Evolutionary conservation across 2,113 vertebrate species (phyloP).

Genomic region (Passer domesticus): DNA sequence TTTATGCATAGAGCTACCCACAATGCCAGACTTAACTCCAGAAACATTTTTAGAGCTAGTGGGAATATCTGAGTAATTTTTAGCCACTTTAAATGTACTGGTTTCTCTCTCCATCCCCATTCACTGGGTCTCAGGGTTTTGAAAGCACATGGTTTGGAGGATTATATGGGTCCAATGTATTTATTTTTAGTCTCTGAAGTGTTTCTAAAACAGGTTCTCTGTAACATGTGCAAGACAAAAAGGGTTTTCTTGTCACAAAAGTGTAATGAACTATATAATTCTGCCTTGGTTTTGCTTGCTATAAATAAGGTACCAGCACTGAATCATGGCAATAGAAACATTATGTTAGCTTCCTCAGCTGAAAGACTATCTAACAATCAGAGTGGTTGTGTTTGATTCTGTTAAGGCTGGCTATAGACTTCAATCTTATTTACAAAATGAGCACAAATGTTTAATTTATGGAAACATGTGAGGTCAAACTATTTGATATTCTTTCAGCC

Average conservation of each 20-base stretch:
- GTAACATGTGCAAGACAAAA: slow-evolving; percentile 35
- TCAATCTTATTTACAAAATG: not conserved
- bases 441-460: not conserved
- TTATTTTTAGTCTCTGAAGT: slow-evolving; percentile 26
- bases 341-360: not conserved
- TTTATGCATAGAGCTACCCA: not conserved
- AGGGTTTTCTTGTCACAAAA: not conserved
- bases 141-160: not conserved
- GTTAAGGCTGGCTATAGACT: not conserved
- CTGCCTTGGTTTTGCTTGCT: slow-evolving; percentile 5
- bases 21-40: not conserved
- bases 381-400: not conserved
- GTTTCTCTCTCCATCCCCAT: not conserved
- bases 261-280: not conserved
- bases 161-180: not conserved
- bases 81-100: not conserved
- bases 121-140: not conserved
- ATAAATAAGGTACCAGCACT: not conserved
- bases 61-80: not conserved
- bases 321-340: not conserved
- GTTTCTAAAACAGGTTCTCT: slow-evolving; percentile 35
- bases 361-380: not conserved
- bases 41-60: not conserved
- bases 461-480: not conserved
- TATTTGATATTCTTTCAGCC: not conserved